Conservation (phyloP, 2,888 invertebrate genomes). For the Himalopsyche kuldschensis region DNA sequence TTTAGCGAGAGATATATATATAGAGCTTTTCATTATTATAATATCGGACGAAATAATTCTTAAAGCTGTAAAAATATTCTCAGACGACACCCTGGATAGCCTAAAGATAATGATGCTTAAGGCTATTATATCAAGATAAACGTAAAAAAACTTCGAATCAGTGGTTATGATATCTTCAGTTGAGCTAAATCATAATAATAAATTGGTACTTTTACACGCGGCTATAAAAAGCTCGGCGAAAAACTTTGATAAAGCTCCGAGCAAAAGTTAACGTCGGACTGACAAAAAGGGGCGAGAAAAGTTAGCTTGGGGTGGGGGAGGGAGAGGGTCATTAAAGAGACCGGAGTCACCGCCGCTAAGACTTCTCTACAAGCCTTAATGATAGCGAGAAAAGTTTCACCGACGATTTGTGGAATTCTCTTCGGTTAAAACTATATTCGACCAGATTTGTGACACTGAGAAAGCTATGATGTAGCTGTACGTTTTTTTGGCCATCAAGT, state of each 20-base stretch:
- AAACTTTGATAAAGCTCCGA: neutral
- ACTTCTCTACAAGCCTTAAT: neutral
- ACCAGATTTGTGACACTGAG: neutral
- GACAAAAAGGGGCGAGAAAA: neutral
- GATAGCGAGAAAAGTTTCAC: neutral
- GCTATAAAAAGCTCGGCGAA: neutral
- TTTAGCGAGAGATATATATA: too few relatives aligned
- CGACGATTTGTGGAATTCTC: neutral
- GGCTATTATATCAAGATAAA: too few relatives aligned
- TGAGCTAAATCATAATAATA: neutral
- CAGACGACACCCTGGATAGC: too few relatives aligned
- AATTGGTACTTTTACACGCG: neutral
- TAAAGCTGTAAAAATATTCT: too few relatives aligned
- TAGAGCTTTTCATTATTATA: too few relatives aligned
- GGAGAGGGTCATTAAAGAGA: neutral
- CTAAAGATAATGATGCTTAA: too few relatives aligned
- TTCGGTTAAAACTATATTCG: neutral
- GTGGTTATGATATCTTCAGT: neutral
- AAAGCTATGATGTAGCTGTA: neutral
- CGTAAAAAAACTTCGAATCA: too few relatives aligned
- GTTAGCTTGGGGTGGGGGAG: neutral
- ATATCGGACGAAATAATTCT: too few relatives aligned
- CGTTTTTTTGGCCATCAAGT: neutral
- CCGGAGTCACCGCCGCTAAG: neutral
- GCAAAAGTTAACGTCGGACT: neutral